Evolutionary conservation across 1,140 invertebrate genomes (phyloP).

Genomic region (Matsumurasca onukii): DNA sequence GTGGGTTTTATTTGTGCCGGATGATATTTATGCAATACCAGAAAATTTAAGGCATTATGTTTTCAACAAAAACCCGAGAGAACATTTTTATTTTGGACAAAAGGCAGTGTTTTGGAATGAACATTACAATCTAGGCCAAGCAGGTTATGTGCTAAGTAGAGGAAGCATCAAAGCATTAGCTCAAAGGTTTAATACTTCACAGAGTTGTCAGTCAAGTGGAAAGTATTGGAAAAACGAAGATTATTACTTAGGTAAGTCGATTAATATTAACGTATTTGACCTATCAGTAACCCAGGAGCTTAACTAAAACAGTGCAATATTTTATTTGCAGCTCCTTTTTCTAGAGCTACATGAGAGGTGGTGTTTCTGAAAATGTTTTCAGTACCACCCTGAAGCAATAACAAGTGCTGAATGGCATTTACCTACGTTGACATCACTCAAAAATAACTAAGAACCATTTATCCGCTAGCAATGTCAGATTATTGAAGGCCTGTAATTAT

Average conservation of each 20-base stretch:
- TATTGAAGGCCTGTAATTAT: too few relatives aligned
- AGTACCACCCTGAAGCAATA: too few relatives aligned
- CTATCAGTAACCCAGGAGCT: too few relatives aligned
- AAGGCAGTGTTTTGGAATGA: slow-evolving; percentile 38
- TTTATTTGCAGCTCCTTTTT: too few relatives aligned
- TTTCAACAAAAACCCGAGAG: slow-evolving; percentile 33
- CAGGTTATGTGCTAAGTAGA: slow-evolving; percentile 40
- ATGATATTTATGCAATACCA: slow-evolving; percentile 40
- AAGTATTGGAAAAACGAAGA: slow-evolving; percentile 40
- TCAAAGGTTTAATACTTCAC: slow-evolving; percentile 29
- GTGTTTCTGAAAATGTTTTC: too few relatives aligned
- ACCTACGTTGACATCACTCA: too few relatives aligned
- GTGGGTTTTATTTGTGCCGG: slow-evolving; percentile 40
- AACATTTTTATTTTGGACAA: slow-evolving; percentile 40
- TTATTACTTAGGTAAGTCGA: slow-evolving; percentile 38
- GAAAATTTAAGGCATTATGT: slow-evolving; percentile 41
- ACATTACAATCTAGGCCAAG: slow-evolving; percentile 36
- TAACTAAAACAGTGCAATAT: too few relatives aligned
- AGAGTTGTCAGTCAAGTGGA: slow-evolving; percentile 34
- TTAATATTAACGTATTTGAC: too few relatives aligned
- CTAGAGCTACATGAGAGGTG: too few relatives aligned
- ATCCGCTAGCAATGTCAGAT: too few relatives aligned
- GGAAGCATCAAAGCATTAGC: slow-evolving; percentile 34
- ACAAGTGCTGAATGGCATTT: too few relatives aligned
- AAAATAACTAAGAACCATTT: too few relatives aligned